A percentile compares a stretch with the other conserved stretches of the same genome.
phyloP scores from a whole-genome alignment of 2,888 invertebrate species.

The Apeira syringaria region DNA sequence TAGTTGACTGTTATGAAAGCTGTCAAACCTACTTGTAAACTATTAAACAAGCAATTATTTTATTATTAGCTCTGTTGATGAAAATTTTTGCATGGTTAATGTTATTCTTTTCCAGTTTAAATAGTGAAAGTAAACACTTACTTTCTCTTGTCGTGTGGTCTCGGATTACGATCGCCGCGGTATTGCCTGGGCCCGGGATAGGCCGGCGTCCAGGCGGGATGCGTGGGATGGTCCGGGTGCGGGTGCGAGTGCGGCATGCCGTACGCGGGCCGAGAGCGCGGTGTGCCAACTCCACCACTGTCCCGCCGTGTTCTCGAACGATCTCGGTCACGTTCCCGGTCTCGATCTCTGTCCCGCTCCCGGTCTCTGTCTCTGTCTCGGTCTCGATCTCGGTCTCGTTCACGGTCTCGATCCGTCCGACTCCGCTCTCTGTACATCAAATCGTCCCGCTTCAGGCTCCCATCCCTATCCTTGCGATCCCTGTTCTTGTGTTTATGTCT shows the following conservation, averaged over 20 bases:
- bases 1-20: too few species aligned
- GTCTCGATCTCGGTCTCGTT: constrained; percentile 83
- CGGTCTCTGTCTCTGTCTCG: constrained; percentile 73
- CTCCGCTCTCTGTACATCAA: constrained; percentile 79
- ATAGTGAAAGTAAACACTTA: too few species aligned
- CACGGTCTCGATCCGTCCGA: constrained; percentile 74
- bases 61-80: too few species aligned
- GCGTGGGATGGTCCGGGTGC: constrained; percentile 49
- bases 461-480: constrained; percentile 75
- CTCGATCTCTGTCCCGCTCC: constrained; percentile 81
- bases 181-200: constrained; percentile 73
- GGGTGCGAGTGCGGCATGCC: constrained; percentile 50
- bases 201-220: constrained; percentile 61
- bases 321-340: constrained; percentile 79
- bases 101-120: too few species aligned
- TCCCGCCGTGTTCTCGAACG: constrained; percentile 78
- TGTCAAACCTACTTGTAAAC: too few species aligned
- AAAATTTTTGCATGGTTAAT: too few species aligned
- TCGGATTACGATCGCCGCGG: constrained; percentile 70
- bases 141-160: constrained; percentile 87
- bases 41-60: too few species aligned
- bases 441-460: constrained; percentile 77
- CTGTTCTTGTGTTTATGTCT: constrained; percentile 80
- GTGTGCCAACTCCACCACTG: constrained; percentile 55
- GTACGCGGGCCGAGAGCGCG: constrained; percentile 55